Percentiles rank a stretch among this genome's conserved stretches.
Conservation (phyloP, 35 echinoderm and acorn worm species). For the Apostichopus japonicus region DNA sequence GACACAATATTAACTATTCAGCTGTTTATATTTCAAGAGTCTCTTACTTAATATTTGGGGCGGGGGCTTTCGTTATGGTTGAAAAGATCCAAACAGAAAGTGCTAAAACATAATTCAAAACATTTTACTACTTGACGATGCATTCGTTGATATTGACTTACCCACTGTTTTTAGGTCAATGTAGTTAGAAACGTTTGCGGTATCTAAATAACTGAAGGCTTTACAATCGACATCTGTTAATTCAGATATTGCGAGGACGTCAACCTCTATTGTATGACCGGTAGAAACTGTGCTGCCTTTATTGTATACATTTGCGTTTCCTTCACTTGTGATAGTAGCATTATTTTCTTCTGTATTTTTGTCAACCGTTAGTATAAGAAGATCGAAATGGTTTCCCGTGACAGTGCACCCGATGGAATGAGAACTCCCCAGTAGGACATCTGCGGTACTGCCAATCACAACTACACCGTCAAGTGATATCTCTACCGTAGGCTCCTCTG, state of each 20-base stretch:
- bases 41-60: too few species aligned
- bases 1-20: too few species aligned
- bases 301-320: neutral
- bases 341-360: too few species aligned
- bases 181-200: neutral
- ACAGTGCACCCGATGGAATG: neutral
- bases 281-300: neutral
- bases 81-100: too few species aligned
- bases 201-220: neutral
- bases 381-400: neutral
- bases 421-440: neutral
- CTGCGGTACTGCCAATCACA: neutral
- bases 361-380: neutral
- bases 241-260: neutral
- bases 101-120: too few species aligned
- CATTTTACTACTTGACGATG: too few species aligned
- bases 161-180: neutral
- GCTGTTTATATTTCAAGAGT: too few species aligned
- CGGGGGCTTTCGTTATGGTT: too few species aligned
- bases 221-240: neutral
- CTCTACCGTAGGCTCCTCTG: neutral
- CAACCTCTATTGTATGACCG: neutral
- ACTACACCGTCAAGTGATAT: neutral
- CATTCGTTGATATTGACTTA: neutral
- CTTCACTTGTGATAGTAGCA: too few species aligned